Evolutionary conservation across 2,113 vertebrate species (phyloP), one percentile per base, ranked within the genome.

Genomic region (Rhinopomastus cyanomelas): DNA sequence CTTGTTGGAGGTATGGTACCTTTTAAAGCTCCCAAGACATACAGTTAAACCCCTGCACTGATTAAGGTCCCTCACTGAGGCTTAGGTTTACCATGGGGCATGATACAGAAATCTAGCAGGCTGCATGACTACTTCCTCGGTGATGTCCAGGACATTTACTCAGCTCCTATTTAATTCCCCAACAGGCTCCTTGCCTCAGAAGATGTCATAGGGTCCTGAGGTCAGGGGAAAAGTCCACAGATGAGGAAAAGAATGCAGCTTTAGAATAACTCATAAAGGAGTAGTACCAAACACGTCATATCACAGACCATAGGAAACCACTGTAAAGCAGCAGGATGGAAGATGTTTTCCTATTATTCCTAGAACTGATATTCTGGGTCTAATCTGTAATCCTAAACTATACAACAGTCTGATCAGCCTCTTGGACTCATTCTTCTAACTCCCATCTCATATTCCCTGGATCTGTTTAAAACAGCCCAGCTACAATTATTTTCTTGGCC

Each of bases 401-500:
- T 72, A 83, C 16, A 75, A n/a, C 7, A 65, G n/a, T 16, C 52
- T 69, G 49, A 87, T 79, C 53, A 90, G 16, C 21, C 52, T 66
- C 46, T 89, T 75, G 8, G 17, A 15, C n/a, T 75, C 61, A 75
- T 64, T 55, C 56, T 85, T 60, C 66, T 65, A 78, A 81, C 52
- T 86, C 55, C 49, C 51, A 84, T 49, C 34, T 84, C 26, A 51
- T 84, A 49, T 11, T 27, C 46, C n/a, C 21, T 65, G 26, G 74
- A 78, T 74, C 56, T 77, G 25, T 77, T 87, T 94, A 59, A 95
- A 95, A 76, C 20, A 79, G 69, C 78, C 17, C 46, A 86, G 46
- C 36, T 30, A 71, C 61, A 77, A 89, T 66, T 30, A 90, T 84
- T 81, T 86, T 88, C 88, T 85, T 92, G 89, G 68, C 53, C 73